These are phyloP conservation scores for Hypena proboscidalis DNA, from an alignment of 2,888 invertebrate genomes.

Conservation along the genomic window DNA sequence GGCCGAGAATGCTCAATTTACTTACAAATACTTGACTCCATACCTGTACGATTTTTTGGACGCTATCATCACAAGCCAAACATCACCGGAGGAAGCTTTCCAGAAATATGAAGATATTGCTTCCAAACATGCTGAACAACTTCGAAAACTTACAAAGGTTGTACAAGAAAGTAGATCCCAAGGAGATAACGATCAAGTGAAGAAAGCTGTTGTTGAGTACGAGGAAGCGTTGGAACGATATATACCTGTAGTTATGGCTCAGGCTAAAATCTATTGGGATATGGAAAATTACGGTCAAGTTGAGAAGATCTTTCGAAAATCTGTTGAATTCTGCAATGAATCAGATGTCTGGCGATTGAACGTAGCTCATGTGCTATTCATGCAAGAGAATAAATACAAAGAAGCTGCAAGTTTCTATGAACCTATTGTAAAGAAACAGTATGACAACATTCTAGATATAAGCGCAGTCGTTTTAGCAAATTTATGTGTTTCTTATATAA, in stretches of 20 bases:
- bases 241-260: conserved; percentile 99
- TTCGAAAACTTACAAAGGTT: conserved; percentile 96
- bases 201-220: conserved; percentile 95
- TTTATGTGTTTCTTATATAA: conserved; percentile 99
- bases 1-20: conserved; percentile 98
- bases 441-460: conserved; percentile 96
- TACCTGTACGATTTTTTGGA: conserved; percentile 98
- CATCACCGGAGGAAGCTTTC: conserved; percentile 97
- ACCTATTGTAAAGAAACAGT: conserved; percentile 97
- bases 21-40: conserved; percentile 97
- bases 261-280: conserved; percentile 99
- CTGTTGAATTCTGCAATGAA: conserved; percentile 99
- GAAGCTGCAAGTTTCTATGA: conserved; percentile 99
- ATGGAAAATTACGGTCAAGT: conserved; percentile 97
- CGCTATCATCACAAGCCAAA: conserved; percentile 98
- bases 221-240: conserved; percentile 96
- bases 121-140: conserved; percentile 94
- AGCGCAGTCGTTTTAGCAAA: conserved; percentile 99
- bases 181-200: conserved; percentile 94
- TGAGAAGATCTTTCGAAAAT: conserved; percentile 98
- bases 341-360: conserved; percentile 99
- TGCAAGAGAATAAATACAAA: conserved; percentile 99
- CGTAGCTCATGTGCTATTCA: conserved; percentile 99
- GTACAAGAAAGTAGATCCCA: conserved; percentile 96
- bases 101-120: conserved; percentile 98